Percentiles rank a stretch among this genome's conserved stretches.
Evolutionary conservation across 2,888 invertebrate species (phyloP).

Genomic region (Drosophila falleni): DNA sequence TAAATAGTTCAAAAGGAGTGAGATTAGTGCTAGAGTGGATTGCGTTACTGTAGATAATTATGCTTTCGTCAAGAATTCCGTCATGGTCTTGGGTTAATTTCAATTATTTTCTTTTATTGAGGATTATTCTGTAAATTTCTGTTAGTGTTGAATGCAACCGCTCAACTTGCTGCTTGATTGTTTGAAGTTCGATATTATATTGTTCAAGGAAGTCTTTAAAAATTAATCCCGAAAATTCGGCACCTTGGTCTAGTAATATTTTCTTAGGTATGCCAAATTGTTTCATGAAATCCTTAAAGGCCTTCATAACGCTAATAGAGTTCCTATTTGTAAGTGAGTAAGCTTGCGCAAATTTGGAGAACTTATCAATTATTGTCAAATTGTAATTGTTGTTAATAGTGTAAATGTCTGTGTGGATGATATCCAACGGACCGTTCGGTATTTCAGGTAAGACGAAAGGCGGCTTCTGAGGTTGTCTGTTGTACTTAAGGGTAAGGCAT

Average conservation of each 20-base stretch:
- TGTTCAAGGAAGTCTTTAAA: constrained; percentile 39
- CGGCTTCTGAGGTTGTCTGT: constrained; percentile 27
- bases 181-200: constrained; percentile 16
- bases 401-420: constrained; percentile 34
- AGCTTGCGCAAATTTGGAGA: constrained; percentile 33
- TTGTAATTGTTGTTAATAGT: constrained; percentile 28
- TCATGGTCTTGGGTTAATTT: not conserved
- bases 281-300: constrained; percentile 16
- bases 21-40: constrained; percentile 8
- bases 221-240: constrained; percentile 12
- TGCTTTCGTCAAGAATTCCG: constrained; percentile 23
- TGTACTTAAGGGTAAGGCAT: constrained; percentile 38
- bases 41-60: not conserved
- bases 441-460: constrained; percentile 34
- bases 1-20: constrained; percentile 45
- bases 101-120: not conserved
- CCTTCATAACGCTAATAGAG: not conserved
- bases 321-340: constrained; percentile 6
- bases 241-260: constrained; percentile 4
- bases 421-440: constrained; percentile 24
- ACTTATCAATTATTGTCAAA: constrained; percentile 46
- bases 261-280: constrained; percentile 24
- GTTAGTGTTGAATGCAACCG: constrained; percentile 1
- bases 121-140: constrained; percentile 1
- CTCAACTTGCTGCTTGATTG: constrained; percentile 5